Percentiles rank a stretch among this genome's conserved stretches.
Conservation (phyloP, 2,113 vertebrate genomes). For the Hippocampus zosterae region DNA sequence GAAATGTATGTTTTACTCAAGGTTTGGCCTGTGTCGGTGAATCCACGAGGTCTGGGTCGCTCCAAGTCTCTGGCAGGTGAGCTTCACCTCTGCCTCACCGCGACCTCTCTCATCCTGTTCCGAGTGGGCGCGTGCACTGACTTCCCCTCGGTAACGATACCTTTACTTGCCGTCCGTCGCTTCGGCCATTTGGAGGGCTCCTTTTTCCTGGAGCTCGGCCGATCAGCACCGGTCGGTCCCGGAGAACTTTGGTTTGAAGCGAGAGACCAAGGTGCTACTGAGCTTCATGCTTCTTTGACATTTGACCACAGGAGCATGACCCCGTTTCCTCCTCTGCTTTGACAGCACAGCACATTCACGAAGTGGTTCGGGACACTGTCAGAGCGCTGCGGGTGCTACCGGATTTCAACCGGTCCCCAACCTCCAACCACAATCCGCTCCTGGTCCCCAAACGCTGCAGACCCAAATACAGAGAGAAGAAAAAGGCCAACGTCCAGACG, state of each 20-base stretch:
- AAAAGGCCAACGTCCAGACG: constrained; percentile 1
- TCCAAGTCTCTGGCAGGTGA: constrained; percentile 51
- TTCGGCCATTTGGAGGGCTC: constrained; percentile 55
- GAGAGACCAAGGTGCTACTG: constrained; percentile 36
- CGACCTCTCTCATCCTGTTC: constrained; percentile 48
- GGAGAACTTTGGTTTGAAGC: constrained; percentile 67
- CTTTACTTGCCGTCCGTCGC: constrained; percentile 53
- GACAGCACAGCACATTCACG: constrained; percentile 58
- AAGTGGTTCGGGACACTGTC: constrained; percentile 40
- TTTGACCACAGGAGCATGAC: not conserved
- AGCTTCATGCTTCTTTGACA: not conserved
- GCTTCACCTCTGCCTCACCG: constrained; percentile 57
- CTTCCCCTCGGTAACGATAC: constrained; percentile 35
- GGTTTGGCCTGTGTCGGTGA: constrained; percentile 60
- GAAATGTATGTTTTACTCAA: not conserved
- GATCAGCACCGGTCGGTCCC: constrained; percentile 54
- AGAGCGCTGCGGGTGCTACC: constrained; percentile 39
- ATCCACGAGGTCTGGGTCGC: constrained; percentile 47
- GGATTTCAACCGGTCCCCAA: constrained; percentile 48
- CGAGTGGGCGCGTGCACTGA: constrained; percentile 19
- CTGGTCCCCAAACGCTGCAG: constrained; percentile 38
- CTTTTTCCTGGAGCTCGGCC: constrained; percentile 64
- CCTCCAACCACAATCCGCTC: constrained; percentile 23
- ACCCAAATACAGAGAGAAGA: constrained; percentile 44
- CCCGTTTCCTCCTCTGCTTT: not conserved